A percentile compares a stretch with the other conserved stretches of the same genome.
These are phyloP conservation scores for Temnothorax rugatulus DNA, from an alignment of 2,888 invertebrate species.

Conservation along the genomic window DNA sequence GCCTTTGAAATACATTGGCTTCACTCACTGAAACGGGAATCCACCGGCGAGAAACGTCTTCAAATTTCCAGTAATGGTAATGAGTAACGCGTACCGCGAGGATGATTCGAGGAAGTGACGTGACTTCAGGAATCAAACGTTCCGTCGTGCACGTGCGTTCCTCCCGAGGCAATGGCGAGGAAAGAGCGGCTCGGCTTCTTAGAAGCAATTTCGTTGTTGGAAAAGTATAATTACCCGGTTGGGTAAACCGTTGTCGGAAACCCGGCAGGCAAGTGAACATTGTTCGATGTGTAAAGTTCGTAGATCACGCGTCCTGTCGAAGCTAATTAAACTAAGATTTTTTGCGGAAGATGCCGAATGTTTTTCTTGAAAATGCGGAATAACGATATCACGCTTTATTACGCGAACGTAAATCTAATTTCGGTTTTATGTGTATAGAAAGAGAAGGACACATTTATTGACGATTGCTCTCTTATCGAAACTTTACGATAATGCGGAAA, in stretches of 20 bases:
- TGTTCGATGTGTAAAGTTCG: constrained; percentile 19
- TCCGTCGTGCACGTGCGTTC: not conserved
- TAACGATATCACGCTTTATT: not conserved
- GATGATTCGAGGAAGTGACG: constrained; percentile 31
- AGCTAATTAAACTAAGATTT: not conserved
- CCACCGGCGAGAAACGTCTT: not conserved
- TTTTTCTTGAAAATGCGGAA: not conserved
- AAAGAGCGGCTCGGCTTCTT: constrained; percentile 30
- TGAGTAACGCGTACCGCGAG: constrained; percentile 11
- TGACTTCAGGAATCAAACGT: constrained; percentile 31
- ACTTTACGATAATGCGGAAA: not conserved
- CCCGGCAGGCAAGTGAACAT: constrained; percentile 26
- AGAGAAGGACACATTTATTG: not conserved
- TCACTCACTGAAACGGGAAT: not conserved
- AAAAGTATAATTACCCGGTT: constrained; percentile 45
- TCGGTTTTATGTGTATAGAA: not conserved
- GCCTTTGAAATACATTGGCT: not conserved
- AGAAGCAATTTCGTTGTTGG: constrained; percentile 39
- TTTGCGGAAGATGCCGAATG: not conserved
- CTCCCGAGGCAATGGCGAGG: constrained; percentile 4
- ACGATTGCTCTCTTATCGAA: not conserved
- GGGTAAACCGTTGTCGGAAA: constrained; percentile 25
- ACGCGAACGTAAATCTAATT: not conserved
- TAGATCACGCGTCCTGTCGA: constrained; percentile 5
- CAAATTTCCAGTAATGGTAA: constrained; percentile 13